Evolutionary conservation across 2,797 vertebrate species (phyloP).

Genomic region (Pseudochirops cupreus): DNA sequence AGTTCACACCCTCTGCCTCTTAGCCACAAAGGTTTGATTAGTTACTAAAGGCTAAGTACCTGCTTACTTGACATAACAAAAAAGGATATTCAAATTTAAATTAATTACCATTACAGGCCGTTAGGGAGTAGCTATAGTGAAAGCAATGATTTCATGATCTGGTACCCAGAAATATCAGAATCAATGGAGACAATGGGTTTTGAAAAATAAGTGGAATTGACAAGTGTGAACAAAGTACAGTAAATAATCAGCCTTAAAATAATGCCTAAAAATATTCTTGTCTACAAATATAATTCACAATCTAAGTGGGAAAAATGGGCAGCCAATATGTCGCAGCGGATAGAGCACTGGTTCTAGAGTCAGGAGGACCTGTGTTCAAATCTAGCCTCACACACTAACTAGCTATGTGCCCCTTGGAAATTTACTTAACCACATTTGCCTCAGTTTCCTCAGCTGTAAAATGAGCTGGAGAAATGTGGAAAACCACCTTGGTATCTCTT

Average conservation of each 20-base stretch:
- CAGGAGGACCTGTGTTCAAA: background rate
- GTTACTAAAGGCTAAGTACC: too few relatives aligned
- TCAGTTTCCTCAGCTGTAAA: too few relatives aligned
- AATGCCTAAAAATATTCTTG: background rate
- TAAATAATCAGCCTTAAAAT: background rate
- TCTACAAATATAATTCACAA: background rate
- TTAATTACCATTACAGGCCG: too few relatives aligned
- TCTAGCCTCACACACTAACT: background rate
- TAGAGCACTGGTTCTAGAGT: background rate
- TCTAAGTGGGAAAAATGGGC: background rate
- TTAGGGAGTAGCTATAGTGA: background rate
- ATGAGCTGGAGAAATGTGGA: background rate
- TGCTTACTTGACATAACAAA: too few relatives aligned
- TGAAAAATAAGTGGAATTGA: background rate
- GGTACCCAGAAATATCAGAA: background rate
- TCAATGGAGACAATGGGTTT: background rate
- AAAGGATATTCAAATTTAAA: too few relatives aligned
- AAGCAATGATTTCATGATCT: background rate
- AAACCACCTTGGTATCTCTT: background rate
- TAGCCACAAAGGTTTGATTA: too few relatives aligned
- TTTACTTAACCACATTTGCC: too few relatives aligned
- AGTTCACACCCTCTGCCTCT: too few relatives aligned
- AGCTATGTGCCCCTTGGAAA: background rate
- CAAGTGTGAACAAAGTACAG: background rate
- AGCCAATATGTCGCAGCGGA: background rate